Evolutionary conservation across 2,113 vertebrate species (phyloP).

Genomic region (Meles meles): DNA sequence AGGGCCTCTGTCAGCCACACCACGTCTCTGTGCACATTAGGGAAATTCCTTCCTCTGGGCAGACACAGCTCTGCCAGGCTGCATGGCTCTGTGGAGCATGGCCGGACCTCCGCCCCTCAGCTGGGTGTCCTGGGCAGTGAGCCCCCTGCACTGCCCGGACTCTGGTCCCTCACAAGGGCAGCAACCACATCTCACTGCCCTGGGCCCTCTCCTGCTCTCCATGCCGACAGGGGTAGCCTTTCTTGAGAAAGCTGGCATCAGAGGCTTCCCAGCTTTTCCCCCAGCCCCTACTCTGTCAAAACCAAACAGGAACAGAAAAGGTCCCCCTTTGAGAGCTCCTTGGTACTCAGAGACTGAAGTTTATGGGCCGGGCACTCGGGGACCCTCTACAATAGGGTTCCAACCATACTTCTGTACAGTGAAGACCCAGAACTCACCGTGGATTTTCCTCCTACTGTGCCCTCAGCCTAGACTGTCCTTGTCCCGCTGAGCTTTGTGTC

Average conservation of each 20-base stretch:
- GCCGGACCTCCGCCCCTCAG: not conserved
- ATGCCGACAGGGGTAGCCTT: not conserved
- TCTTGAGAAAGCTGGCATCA: not conserved
- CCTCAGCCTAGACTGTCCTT: not conserved
- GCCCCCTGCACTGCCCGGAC: too few relatives aligned
- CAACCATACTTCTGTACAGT: not conserved
- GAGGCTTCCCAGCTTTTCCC: not conserved
- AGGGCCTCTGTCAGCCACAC: not conserved
- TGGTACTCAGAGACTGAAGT: not conserved
- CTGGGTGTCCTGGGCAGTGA: not conserved
- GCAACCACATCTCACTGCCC: too few relatives aligned
- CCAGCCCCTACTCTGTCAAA: not conserved
- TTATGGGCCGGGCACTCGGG: too few relatives aligned
- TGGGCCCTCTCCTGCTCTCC: accelerated
- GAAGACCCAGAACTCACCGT: not conserved
- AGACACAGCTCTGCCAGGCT: not conserved
- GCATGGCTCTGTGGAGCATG: not conserved
- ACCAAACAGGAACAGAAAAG: not conserved
- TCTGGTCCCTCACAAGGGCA: too few relatives aligned
- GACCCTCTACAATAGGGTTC: too few relatives aligned
- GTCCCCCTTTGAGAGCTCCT: not conserved
- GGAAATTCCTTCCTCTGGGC: not conserved
- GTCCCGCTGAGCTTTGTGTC: not conserved
- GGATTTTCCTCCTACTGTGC: not conserved
- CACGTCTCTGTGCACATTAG: not conserved